Evolutionary conservation across 1,140 invertebrate genomes (phyloP), one percentile per base, ranked within the genome.

Genomic region (Lysiphlebus fabarum): DNA sequence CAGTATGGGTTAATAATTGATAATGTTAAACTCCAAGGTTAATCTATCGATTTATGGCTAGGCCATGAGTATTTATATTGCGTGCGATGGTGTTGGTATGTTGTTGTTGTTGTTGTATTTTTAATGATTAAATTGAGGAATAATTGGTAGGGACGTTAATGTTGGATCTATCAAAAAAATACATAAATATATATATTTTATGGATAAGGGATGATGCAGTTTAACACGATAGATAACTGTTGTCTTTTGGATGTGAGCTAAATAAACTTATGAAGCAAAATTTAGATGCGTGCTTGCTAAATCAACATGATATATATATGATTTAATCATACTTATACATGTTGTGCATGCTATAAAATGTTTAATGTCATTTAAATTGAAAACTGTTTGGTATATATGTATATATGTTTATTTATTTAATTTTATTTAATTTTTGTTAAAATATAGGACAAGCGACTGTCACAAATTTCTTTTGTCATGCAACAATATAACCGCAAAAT

Each of bases 31-130:
- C 68, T 69, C 44, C 37, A 61, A 63, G 75, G 69, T 76, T 77
- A 78, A 76, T 77, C 74, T 69, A 67, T 56, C 70, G 73, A 78
- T 77, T 78, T 77, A 78, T 74, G 74, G 58, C 63, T 62, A 58
- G 50, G 66, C 54, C 59, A 59, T 51, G 65, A 71, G 66, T 68
- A 64, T 61, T 63, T 53, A 59, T 63, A 59, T 54, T 59, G 17
- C 17, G 17, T 26, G 17, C 17, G 17, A 26, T 26, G 17, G 17
- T 26, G 17, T 26, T 26, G 17, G 17, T 33, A 33, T 10, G 8
- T 49, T 26, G 6, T 36, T 36, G 37, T 7, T 45, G 1, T 49
- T 49, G 2, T 49, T 70, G 4, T 76, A 73, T 65, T 53, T 34
- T 54, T 58, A 64, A 49, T 44, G 50, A 56, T 61, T 68, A 76